Percentiles rank a stretch among this genome's conserved stretches.
These are phyloP conservation scores for Candidula unifasciata DNA, from an alignment of 2,888 invertebrate genomes.

Conservation along the genomic window DNA sequence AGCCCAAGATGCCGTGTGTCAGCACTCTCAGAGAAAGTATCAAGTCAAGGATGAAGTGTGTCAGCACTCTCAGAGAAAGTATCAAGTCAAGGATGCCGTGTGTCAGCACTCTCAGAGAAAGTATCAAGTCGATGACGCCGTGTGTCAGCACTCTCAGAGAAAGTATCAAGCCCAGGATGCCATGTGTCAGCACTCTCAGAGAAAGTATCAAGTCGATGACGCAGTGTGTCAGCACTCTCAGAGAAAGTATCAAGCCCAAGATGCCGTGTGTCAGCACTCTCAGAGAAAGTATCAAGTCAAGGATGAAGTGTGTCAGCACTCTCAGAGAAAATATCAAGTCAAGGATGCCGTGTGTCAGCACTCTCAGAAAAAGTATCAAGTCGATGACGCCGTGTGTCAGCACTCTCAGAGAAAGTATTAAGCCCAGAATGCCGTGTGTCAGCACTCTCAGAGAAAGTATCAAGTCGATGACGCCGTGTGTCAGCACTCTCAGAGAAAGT, in stretches of 20 bases:
- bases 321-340: not conserved
- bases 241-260: not conserved
- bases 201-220: not conserved
- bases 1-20: not conserved
- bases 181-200: not conserved
- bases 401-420: not conserved
- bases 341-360: not conserved
- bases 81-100: not conserved
- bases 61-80: not conserved
- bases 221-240: not conserved
- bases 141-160: not conserved
- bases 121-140: not conserved
- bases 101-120: not conserved
- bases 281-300: not conserved
- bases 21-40: not conserved
- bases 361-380: not conserved
- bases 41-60: not conserved
- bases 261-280: not conserved
- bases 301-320: not conserved
- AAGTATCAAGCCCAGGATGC: not conserved
- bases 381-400: not conserved
- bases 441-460: not conserved
- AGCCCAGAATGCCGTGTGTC: not conserved
- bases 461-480: not conserved
- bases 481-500: not conserved